Percentiles rank a stretch among this genome's conserved stretches.
Conservation (phyloP, 2,113 vertebrate species). For the Brachyhypopomus occidentalis region DNA sequence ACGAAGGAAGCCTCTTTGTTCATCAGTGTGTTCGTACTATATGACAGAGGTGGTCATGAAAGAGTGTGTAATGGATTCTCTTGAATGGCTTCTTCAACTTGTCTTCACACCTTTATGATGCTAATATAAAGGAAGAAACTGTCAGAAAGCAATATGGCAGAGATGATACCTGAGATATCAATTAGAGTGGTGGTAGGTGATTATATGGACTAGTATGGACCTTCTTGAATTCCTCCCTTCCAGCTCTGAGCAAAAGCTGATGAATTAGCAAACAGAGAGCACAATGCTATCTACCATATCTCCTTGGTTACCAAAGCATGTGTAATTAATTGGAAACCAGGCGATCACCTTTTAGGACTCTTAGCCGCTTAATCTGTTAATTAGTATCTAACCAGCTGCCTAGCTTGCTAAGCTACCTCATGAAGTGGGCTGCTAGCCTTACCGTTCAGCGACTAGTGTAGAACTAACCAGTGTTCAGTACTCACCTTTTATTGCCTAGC, state of each 20-base stretch:
- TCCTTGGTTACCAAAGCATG: conserved; percentile 41
- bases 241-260: conserved; percentile 20
- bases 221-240: background rate
- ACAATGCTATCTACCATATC: conserved; percentile 29
- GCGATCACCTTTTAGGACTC: background rate
- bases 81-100: conserved; percentile 51
- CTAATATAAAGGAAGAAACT: background rate
- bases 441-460: conserved; percentile 18
- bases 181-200: background rate
- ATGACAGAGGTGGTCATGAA: conserved; percentile 17
- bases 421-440: conserved; percentile 32
- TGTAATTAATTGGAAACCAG: background rate
- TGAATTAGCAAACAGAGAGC: conserved; percentile 37
- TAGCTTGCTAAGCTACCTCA: conserved; percentile 54
- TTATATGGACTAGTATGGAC: background rate
- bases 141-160: conserved; percentile 26
- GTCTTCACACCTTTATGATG: conserved; percentile 27
- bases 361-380: conserved; percentile 31
- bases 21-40: conserved; percentile 7
- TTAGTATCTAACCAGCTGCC: conserved; percentile 33
- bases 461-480: background rate
- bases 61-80: conserved; percentile 22
- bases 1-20: conserved; percentile 31
- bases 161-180: background rate
- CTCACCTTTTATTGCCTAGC: conserved; percentile 5